Evolutionary conservation across 2,113 vertebrate species (phyloP), one percentile per base, ranked within the genome.

Genomic region (Alligator sinensis): DNA sequence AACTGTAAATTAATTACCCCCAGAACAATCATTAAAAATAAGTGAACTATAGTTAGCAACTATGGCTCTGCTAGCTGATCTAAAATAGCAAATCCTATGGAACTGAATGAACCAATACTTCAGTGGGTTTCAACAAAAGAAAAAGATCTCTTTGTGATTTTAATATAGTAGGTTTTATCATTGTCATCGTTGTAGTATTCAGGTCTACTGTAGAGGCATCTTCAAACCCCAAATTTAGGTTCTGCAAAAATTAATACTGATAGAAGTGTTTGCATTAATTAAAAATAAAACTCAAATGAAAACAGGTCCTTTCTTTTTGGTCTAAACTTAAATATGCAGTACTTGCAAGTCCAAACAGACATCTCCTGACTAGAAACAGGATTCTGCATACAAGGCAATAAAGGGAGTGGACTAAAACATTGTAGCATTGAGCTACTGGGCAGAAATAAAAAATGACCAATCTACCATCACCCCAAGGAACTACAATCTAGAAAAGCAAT

Each of bases 1-100:
- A 4, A 0, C 0, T 54, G 1, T 17, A 70, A 30, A 84, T 75
- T 80, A 91, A 54, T 70, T 86, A 81, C 12, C 0, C 5, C 18
- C 68, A 5, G 21, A 74, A 86, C 0, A 88, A 82, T 15, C 5
- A 15, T 90, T 82, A 86, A 16, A 82, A 90, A 91, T 11, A n/a
- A 47, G 10, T 74, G 75, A 84, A 92, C 80, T 38, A 55, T 11
- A 25, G 4, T 75, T 66, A 16, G 19, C n/a, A 70, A 14, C 83
- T 60, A 70, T 3, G 47, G 22, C 1, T 85, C 66, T 21, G 27
- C 72, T 62, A 25, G 18, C 17, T 78, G 55, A 72, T 55, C 27
- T 27, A 14, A 24, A 83, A 54, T 54, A 30, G 88, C 28, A 86
- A 81, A 78, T 80, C 60, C 25, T 30, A 11, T 55, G 17, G 4